Evolutionary conservation across 2,888 invertebrate genomes (phyloP).

Genomic region (Mesorhabditis belari): DNA sequence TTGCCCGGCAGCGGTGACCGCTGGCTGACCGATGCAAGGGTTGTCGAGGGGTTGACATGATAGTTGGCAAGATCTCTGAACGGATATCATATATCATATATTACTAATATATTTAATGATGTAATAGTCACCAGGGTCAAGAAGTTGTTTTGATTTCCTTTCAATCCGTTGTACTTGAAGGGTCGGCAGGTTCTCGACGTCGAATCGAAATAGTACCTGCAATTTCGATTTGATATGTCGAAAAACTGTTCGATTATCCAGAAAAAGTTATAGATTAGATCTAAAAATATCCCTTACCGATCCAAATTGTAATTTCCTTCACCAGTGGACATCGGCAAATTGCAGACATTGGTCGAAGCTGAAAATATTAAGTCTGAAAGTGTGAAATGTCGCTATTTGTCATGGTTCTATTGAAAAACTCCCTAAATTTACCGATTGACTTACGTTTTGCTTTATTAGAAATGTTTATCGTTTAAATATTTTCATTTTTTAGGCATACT

Average conservation of each 20-base stretch:
- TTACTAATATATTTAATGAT: not conserved
- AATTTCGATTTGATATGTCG: not conserved
- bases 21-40: constrained; percentile 53
- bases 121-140: constrained; percentile 24
- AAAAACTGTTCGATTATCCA: not conserved
- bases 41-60: constrained; percentile 51
- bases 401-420: constrained; percentile 9
- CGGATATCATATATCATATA: not conserved
- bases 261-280: not conserved
- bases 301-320: constrained; percentile 49
- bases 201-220: constrained; percentile 41
- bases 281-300: constrained; percentile 8
- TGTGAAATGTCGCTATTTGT: too few relatives aligned
- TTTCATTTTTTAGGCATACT: too few relatives aligned
- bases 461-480: too few relatives aligned
- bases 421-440: constrained; percentile 10
- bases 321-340: constrained; percentile 49
- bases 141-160: constrained; percentile 53
- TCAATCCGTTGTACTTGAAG: constrained; percentile 49
- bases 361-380: too few relatives aligned
- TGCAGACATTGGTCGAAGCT: constrained; percentile 47
- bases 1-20: constrained; percentile 48
- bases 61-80: constrained; percentile 48
- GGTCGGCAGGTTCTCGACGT: constrained; percentile 43
- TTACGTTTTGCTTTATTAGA: too few relatives aligned